Conservation (phyloP, 2,797 vertebrate genomes). For the Aplochiton taeniatus region DNA sequence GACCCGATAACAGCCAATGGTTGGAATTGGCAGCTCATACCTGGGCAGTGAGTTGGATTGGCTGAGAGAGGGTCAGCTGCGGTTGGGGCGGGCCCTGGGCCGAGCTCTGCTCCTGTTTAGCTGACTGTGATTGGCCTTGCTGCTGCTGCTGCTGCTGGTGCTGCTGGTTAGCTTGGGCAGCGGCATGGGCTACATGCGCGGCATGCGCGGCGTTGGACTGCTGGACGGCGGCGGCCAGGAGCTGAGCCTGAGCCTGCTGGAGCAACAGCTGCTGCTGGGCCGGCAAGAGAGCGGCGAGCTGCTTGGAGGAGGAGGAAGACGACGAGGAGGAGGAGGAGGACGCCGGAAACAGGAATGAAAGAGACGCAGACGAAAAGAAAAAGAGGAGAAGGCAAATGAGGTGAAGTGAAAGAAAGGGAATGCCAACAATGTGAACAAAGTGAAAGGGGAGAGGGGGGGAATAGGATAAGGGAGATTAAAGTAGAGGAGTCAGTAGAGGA, state of each 20-base stretch:
- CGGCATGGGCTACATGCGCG: slow-evolving; percentile 71
- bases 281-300: slow-evolving; percentile 88
- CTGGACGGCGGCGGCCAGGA: slow-evolving; percentile 83
- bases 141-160: slow-evolving; percentile 62
- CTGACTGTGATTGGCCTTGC: slow-evolving; percentile 41
- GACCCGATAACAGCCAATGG: neutral
- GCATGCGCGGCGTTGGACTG: slow-evolving; percentile 82
- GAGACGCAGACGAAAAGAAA: neutral
- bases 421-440: neutral
- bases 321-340: neutral
- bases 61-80: slow-evolving; percentile 85
- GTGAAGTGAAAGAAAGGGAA: neutral
- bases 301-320: slow-evolving; percentile 1
- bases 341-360: neutral
- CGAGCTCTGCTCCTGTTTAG: slow-evolving; percentile 62
- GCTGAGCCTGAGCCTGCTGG: slow-evolving; percentile 87
- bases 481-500: neutral
- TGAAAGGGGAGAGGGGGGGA: neutral
- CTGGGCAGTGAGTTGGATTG: slow-evolving; percentile 93
- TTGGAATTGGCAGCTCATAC: slow-evolving; percentile 59
- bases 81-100: slow-evolving; percentile 66
- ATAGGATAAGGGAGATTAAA: no score
- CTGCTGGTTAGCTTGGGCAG: slow-evolving; percentile 51
- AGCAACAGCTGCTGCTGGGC: slow-evolving; percentile 90
- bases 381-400: neutral